Evolutionary conservation across 2,797 vertebrate species (phyloP), one percentile per base, ranked within the genome.

Genomic region (Melanogrammus aeglefinus): DNA sequence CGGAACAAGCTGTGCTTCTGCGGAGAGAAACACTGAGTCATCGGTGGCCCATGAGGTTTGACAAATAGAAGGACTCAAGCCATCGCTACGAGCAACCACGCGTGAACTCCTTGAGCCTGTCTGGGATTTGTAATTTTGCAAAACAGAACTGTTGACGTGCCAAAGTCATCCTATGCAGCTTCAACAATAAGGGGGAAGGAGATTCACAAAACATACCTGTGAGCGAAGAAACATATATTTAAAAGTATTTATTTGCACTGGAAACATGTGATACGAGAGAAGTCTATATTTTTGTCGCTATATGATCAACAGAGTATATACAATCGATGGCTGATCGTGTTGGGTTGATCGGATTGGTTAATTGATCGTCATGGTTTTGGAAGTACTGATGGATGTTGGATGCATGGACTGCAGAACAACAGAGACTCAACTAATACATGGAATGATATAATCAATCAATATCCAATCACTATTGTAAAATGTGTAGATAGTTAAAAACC

Each of bases 401-500:
- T 69, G 63, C 63, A 69, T 69, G 63, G 63, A 69, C 63, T 69
- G 2, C n/a, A 27, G n/a, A 29, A 69, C 63, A 69, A 69, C 63
- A 69, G n/a, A 69, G 12, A 69, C n/a, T 69, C 12, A 69, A 69
- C 63, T 27, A 63, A 63, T 27, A 69, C 10, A 69, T 69, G 63
- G n/a, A 69, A 27, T 69, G 27, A 69, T 69, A 27, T 69, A 69
- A 69, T 35, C 70, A 72, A 72, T 72, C n/a, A 63, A 39, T 81
- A 71, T 73, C 79, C 38, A 38, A 77, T 51, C 44, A 73, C 63
- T 44, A 80, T 51, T 69, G 31, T 74, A 38, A 72, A 10, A 5
- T 74, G 76, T 84, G 77, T 74, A 83, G 69, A 83, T 72, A 74
- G 77, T 29, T 76, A 69, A 76, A 75, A 76, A 9, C 39, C 77